Base-by-base conservation (phyloP, 2,797 vertebrate genomes). In the Enteromius unitaeniatus region DNA sequence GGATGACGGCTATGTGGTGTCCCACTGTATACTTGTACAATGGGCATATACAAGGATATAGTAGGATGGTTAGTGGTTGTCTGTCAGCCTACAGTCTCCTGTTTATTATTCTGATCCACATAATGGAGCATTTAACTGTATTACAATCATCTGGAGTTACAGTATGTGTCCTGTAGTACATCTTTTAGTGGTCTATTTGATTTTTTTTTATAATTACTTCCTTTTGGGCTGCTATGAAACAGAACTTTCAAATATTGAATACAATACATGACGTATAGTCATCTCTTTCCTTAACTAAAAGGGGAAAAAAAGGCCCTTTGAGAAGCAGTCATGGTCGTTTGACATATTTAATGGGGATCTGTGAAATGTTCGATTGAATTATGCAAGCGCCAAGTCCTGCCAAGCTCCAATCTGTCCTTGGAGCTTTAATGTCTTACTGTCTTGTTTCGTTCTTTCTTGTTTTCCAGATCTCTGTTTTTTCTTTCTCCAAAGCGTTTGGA, bases 21-120 rank as follows among this genome's bases (percentile, higher is more conserved):
- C 75, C 42, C 75, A 82, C 75, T 65, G 42, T 69, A 64, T 84
- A 31, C 73, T 42, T 47, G 64, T 68, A 79, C 42, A 45, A 14
- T 58, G 45, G 49, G 17, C 65, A 86, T 26, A 40, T 64, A 65
- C 47, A 73, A 73, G 45, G 45, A 51, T 31, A 31, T 14, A 37
- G 72, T 75, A 31, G 49, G n/a, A 14, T 19, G 15, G 58, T 79
- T 85, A 73, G 76, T 13, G 40, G 28, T 79, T 58, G 21, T 70
- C 68, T 80, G 58, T 78, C 31, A 28, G 13, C 74, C 65, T 82
- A 60, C 31, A 23, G 17, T 80, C 70, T 84, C 49, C 40, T 78
- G 62, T 80, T 80, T 85, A 45, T 81, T 86, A 67, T 81, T 88
- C 26, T 65, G 58, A 14, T 65, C 53, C 79, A 83, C 55, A 83